Conservation (phyloP, 92 coral and sea anemone genomes). For the Metridium senile region DNA sequence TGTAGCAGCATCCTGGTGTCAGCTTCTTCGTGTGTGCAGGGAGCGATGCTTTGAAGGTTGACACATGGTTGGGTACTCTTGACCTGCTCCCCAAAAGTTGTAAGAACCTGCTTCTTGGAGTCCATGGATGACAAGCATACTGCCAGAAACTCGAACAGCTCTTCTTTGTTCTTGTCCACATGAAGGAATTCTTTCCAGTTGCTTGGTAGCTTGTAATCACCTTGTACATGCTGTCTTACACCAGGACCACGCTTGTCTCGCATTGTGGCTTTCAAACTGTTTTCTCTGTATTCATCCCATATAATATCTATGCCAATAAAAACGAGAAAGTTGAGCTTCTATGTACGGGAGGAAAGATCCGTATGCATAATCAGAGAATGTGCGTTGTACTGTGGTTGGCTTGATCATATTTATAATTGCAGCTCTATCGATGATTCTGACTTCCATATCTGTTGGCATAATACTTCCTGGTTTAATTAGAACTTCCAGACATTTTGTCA, state of each 20-base stretch:
- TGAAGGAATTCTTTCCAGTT: conserved; percentile 63
- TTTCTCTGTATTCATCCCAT: conserved; percentile 56
- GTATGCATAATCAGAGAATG: conserved; percentile 44
- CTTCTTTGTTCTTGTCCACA: conserved; percentile 48
- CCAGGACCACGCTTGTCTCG: conserved; percentile 46
- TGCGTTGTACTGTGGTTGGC: conserved; percentile 29
- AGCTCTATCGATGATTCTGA: conserved; percentile 48
- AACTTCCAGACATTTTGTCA: conserved; percentile 42
- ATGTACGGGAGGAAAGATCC: conserved; percentile 58
- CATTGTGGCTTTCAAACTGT: conserved; percentile 66
- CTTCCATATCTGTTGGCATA: conserved; percentile 26
- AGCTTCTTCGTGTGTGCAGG: conserved; percentile 50
- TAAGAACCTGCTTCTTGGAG: conserved; percentile 38
- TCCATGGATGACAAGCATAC: conserved; percentile 28
- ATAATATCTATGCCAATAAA: conserved; percentile 62
- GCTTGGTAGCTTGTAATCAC: conserved; percentile 37
- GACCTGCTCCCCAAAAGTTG: conserved; percentile 42
- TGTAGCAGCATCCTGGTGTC: conserved; percentile 57
- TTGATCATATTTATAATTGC: conserved; percentile 54
- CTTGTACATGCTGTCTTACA: conserved; percentile 44
- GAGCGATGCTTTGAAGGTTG: conserved; percentile 17
- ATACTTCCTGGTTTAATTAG: conserved; percentile 31
- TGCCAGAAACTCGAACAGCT: conserved; percentile 53
- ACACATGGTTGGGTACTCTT: conserved; percentile 13
- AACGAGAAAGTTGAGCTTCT: conserved; percentile 46